Base-by-base conservation (phyloP, 2,113 vertebrate species). In the Atlantisia rogersi region DNA sequence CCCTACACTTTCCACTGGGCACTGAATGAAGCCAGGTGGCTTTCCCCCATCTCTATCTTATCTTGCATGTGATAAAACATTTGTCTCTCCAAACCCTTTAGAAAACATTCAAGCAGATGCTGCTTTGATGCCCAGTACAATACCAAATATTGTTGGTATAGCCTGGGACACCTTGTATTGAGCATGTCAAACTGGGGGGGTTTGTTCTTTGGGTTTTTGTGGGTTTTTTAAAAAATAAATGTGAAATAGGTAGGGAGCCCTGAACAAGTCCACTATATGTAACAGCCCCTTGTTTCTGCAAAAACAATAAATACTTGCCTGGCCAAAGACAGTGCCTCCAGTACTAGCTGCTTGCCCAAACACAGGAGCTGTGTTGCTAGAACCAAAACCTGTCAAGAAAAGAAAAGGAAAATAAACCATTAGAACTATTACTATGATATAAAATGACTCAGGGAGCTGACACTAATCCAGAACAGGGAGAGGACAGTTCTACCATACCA, bases 301-400 rank as follows among this genome's bases (percentile, higher is more conserved):
- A 55, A 95, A 37, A 10, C 42, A 52, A 24, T 35, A 29, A 88
- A 40, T 31, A 80, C 48, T 96, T 98, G 98, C 99, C 99, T 99
- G 99, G 94, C 99, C 99, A 86, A 99, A 99, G 80, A 99, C 97
- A 25, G 94, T 97, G n/a, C 98, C 96, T 16, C 97, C 95, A 53
- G 97, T 80, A 78, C 91, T 98, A 44, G 98, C 42, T 46, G 98
- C 98, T 79, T 99, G 99, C 68, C 99, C 99, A 86, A 99, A 99
- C 76, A 99, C 98, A 35, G 99, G 97, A 7, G 98, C 94, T 16
- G 98, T 94, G 56, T 98, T 96, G 52, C 98, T 97, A 53, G 98
- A 98, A 50, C 99, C 98, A 90, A 99, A 99, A 31, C 95, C 97
- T 98, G 21, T 9, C 29, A 94, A 83, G 80, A 94, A 60, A 11